These are phyloP conservation scores for Piezodorus guildinii DNA, from an alignment of 1,140 invertebrate genomes.

Conservation along the genomic window DNA sequence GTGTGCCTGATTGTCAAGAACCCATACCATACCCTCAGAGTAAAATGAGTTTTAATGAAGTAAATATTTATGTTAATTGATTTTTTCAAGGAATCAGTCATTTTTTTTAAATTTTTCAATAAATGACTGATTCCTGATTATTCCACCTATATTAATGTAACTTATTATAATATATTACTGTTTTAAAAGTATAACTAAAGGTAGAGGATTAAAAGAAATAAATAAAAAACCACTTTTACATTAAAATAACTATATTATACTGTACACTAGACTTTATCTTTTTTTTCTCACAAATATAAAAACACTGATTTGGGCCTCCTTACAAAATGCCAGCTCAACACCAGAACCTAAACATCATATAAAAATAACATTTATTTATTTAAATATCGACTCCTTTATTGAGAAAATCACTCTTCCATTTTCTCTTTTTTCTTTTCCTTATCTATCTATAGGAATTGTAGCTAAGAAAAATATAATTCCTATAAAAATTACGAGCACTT, in stretches of 20 bases:
- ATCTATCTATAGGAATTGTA: too few relatives aligned
- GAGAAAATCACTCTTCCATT: conserved; percentile 6
- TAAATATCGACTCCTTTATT: not conserved
- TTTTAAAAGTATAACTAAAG: too few relatives aligned
- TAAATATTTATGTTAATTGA: too few relatives aligned
- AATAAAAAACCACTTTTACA: not conserved
- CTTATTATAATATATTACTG: too few relatives aligned
- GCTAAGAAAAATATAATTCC: not conserved
- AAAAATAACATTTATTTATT: conserved; percentile 5
- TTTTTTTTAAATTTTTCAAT: too few relatives aligned
- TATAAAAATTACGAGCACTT: not conserved
- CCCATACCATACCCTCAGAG: too few relatives aligned
- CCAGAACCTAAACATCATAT: conserved; percentile 3
- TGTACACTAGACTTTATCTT: conserved; percentile 7
- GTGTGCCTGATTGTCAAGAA: too few relatives aligned
- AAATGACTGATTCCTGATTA: too few relatives aligned
- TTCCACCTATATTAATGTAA: too few relatives aligned
- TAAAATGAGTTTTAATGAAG: too few relatives aligned
- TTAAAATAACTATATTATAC: conserved; percentile 17
- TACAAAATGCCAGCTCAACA: conserved; percentile 3
- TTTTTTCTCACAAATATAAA: conserved; percentile 7
- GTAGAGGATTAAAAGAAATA: too few relatives aligned
- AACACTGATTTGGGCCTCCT: conserved; percentile 8
- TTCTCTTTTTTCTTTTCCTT: not conserved
- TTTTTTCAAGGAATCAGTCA: too few relatives aligned